Evolutionary conservation across 1,140 invertebrate genomes (phyloP).

Genomic region (Dryas iulia): DNA sequence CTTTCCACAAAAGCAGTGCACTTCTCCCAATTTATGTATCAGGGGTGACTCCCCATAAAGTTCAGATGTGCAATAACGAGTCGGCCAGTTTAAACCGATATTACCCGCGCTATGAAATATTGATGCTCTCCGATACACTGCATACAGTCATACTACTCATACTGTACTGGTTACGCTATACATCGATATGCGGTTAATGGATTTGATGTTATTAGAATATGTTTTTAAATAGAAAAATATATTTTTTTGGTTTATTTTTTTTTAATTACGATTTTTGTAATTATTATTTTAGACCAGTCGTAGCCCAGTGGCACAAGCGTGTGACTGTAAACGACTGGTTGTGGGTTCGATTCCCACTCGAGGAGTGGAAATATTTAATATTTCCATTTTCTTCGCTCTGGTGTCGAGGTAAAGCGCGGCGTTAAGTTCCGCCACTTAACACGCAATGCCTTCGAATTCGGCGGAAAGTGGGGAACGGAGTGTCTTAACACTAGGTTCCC

Average conservation of each 20-base stretch:
- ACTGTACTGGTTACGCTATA: background rate
- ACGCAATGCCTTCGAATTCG: no score
- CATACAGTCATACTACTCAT: conserved; percentile 7
- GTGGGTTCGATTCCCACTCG: no score
- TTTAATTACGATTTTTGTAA: background rate
- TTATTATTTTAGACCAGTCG: no score
- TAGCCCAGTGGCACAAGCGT: no score
- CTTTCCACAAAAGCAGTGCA: conserved; percentile 72
- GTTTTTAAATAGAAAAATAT: background rate
- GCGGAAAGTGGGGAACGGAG: background rate
- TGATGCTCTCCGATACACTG: conserved; percentile 40
- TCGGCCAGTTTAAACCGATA: conserved; percentile 73
- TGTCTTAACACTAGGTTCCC: no score
- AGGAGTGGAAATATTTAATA: no score
- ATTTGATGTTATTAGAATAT: background rate
- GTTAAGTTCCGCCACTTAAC: no score
- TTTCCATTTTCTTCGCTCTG: no score
- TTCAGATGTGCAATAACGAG: conserved; percentile 73
- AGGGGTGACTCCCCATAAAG: conserved; percentile 72
- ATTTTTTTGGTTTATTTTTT: background rate
- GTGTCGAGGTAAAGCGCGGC: no score
- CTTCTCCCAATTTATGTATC: conserved; percentile 73
- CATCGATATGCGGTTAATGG: conserved; percentile 20
- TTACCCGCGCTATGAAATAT: conserved; percentile 69
- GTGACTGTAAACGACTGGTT: no score